phyloP scores from a whole-genome alignment of 2,888 invertebrate genomes.

The Exocentrus adspersus region DNA sequence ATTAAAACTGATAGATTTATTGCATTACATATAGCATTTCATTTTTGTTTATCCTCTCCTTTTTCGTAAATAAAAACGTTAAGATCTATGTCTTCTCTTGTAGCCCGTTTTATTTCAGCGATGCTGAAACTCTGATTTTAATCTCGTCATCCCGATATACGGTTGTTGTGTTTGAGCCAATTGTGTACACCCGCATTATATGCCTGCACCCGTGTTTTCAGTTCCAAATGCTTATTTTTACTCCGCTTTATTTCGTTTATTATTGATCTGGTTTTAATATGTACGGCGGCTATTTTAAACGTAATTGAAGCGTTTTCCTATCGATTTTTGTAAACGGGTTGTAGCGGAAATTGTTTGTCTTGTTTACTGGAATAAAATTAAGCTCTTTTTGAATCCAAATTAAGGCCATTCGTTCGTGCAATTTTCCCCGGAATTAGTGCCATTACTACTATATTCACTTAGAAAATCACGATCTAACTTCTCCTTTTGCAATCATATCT shows the following conservation, averaged over 20 bases:
- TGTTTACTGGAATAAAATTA: too few relatives aligned
- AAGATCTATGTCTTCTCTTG: slow-evolving; percentile 30
- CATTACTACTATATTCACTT: too few relatives aligned
- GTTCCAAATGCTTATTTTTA: slow-evolving; percentile 11
- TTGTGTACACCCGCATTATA: slow-evolving; percentile 27
- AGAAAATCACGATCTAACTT: slow-evolving; percentile 18
- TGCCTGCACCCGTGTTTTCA: slow-evolving; percentile 11
- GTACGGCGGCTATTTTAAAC: slow-evolving; percentile 8
- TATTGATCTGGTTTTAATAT: slow-evolving; percentile 24
- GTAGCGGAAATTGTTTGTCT: too few relatives aligned
- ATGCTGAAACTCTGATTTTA: slow-evolving; percentile 40
- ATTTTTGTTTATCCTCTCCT: slow-evolving; percentile 29
- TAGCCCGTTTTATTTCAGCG: slow-evolving; percentile 26
- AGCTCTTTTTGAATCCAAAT: not conserved
- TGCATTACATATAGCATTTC: slow-evolving; percentile 24
- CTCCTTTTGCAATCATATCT: slow-evolving; percentile 27
- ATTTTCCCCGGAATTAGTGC: not conserved
- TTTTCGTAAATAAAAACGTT: slow-evolving; percentile 36
- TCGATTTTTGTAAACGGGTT: too few relatives aligned
- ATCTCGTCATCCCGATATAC: slow-evolving; percentile 38
- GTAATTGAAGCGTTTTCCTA: slow-evolving; percentile 5
- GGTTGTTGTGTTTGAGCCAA: slow-evolving; percentile 35
- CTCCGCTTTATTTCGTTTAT: slow-evolving; percentile 8
- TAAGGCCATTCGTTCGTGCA: not conserved
- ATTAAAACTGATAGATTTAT: slow-evolving; percentile 49